A percentile compares a stretch with the other conserved stretches of the same genome.
Evolutionary conservation across 1,140 invertebrate species (phyloP).

Genomic region (Conus ventricosus): DNA sequence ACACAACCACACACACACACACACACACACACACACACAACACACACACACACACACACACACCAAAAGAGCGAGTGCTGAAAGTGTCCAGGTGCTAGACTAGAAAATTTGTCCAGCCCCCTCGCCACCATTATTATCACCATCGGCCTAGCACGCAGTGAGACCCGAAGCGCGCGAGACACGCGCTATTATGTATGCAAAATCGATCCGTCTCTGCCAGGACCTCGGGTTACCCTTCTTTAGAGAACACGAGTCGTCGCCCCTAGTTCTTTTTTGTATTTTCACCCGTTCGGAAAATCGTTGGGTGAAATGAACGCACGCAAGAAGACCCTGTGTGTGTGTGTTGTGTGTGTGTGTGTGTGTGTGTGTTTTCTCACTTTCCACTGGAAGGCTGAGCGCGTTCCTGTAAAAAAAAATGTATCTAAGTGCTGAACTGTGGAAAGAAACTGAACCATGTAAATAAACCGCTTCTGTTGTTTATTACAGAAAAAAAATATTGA

Average conservation of each 20-base stretch:
- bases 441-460: too few species aligned
- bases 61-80: background rate
- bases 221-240: background rate
- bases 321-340: background rate
- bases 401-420: background rate
- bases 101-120: conserved; percentile 3
- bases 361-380: background rate
- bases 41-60: too few species aligned
- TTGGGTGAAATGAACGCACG: background rate
- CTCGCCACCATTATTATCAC: background rate
- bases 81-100: background rate
- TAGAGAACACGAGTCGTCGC: background rate
- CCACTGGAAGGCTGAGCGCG: too few species aligned
- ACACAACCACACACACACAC: background rate
- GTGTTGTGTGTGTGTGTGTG: conserved; percentile 6
- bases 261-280: background rate
- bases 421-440: too few species aligned
- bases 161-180: too few species aligned
- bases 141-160: background rate
- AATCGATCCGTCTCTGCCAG: background rate
- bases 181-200: background rate
- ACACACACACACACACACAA: background rate
- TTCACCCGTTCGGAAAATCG: background rate
- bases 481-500: too few species aligned
- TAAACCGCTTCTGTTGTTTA: too few species aligned